Evolutionary conservation across 1,140 invertebrate genomes (phyloP).

Genomic region (Dinoponera quadriceps): DNA sequence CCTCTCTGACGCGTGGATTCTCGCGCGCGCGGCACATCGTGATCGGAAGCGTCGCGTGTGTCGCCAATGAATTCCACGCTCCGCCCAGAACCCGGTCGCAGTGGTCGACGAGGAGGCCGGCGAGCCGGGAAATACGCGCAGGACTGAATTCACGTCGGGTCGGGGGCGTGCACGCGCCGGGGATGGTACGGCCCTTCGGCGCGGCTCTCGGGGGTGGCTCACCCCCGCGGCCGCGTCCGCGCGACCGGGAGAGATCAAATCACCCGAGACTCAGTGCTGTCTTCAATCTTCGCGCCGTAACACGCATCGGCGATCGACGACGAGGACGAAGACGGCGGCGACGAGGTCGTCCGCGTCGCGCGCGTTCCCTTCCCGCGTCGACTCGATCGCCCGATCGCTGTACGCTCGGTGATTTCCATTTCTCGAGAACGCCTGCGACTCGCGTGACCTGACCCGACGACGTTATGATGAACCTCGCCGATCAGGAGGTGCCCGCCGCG

Average conservation of each 20-base stretch:
- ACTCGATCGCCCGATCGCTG: neutral
- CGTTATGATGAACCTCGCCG: conserved; percentile 74
- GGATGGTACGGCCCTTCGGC: conserved; percentile 74
- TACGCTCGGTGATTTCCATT: conserved; percentile 43
- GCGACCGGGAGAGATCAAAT: conserved; percentile 74
- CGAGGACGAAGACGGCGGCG: conserved; percentile 27
- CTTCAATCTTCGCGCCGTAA: conserved; percentile 66
- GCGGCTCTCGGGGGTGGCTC: conserved; percentile 62
- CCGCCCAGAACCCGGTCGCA: conserved; percentile 72
- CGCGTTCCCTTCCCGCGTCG: neutral
- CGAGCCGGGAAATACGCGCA: conserved; percentile 75
- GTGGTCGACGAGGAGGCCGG: conserved; percentile 68
- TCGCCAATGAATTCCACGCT: conserved; percentile 73
- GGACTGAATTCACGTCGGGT: conserved; percentile 76
- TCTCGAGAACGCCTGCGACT: conserved; percentile 7
- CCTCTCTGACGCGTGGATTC: conserved; percentile 9
- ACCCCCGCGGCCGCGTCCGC: conserved; percentile 47
- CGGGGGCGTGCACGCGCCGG: conserved; percentile 77
- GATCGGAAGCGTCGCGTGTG: conserved; percentile 54
- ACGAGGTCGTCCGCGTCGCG: conserved; percentile 23
- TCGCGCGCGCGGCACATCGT: conserved; percentile 21
- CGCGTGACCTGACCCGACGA: neutral
- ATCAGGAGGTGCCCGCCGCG: conserved; percentile 76
- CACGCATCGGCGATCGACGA: conserved; percentile 42
- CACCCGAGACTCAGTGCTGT: conserved; percentile 76